Evolutionary conservation across 2,113 vertebrate species (phyloP).

Genomic region (Muscicapa adusta): DNA sequence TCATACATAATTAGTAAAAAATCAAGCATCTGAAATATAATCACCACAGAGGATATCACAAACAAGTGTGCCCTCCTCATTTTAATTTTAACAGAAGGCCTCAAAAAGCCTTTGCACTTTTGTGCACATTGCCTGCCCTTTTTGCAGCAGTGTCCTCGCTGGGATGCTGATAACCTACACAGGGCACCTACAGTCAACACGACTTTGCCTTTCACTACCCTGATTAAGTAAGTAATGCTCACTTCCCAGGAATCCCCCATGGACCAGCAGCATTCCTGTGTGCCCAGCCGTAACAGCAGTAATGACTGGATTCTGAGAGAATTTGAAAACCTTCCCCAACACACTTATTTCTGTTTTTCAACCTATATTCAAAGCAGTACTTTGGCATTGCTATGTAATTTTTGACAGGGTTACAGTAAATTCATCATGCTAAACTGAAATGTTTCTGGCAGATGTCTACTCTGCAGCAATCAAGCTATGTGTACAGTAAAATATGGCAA

Average conservation of each 20-base stretch:
- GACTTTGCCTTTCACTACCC: conserved; percentile 35
- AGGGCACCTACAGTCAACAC: conserved; percentile 44
- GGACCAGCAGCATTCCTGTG: conserved; percentile 26
- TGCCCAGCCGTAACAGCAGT: conserved; percentile 14
- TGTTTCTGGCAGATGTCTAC: conserved; percentile 92
- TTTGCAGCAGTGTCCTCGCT: not conserved
- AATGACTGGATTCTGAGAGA: conserved; percentile 67
- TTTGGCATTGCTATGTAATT: conserved; percentile 83
- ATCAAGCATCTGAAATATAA: not conserved
- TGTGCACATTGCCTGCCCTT: conserved; percentile 23
- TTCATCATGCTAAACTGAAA: conserved; percentile 91
- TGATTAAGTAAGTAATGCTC: conserved; percentile 58
- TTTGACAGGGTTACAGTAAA: conserved; percentile 88
- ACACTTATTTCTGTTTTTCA: conserved; percentile 72
- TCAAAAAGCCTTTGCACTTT: conserved; percentile 13
- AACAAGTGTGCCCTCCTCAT: not conserved
- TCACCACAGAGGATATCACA: not conserved
- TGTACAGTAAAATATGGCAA: conserved; percentile 80
- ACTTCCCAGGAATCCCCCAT: conserved; percentile 32
- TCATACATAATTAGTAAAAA: not conserved
- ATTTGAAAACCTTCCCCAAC: conserved; percentile 67
- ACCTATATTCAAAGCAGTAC: conserved; percentile 76
- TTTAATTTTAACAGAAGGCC: conserved; percentile 1
- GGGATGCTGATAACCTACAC: conserved; percentile 33
- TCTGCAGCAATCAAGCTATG: conserved; percentile 83